Base-by-base conservation (phyloP, 1,140 invertebrate genomes). In the Uloborus diversus region DNA sequence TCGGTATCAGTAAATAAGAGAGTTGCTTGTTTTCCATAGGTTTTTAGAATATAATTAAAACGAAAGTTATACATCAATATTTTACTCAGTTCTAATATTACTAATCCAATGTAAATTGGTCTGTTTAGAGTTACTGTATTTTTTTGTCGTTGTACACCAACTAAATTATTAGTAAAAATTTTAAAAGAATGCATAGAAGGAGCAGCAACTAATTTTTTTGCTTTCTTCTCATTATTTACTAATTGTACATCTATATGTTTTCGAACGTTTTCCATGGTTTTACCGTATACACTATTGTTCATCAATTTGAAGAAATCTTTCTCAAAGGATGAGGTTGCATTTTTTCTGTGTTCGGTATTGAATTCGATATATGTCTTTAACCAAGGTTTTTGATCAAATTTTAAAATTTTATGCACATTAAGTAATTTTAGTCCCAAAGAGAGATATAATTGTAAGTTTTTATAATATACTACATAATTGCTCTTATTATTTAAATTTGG, bases 381-480 rank as follows among this genome's bases (percentile, higher is more conserved):
- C 20, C 42, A 62, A 13, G 59, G n/a, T 5, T 25, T 75, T 28
- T 62, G 71, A 53, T 82, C 68, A 13, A 82, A 70, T 33, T 84
- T 82, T 25, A 86, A 49, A 30, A 81, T 70, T 37, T 82, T 84
- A 83, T 84, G 82, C 23, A 47, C n/a, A 7, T 47, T 20, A 73
- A 57, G 30, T 68, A 75, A 85, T 14, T 83, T 71, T 17, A 86
- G 17, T 35, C 88, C 89, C 68, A 85, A 30, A 62, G 85, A 57
- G 28, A 89, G 13, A 81, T 85, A 88, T 83, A 88, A 87, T 85
- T 89, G 84, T 53, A 90, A 85, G 83, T 86, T 88, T 80, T 82
- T 75, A 84, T 89, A 88, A 84, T 90, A 89, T 56, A 89, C 85
- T 51, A 87, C 82, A 85, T 89, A 89, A 51, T 87, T 87, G 73